Base-by-base conservation (phyloP, 1,140 invertebrate species). In the Whitmania pigra region DNA sequence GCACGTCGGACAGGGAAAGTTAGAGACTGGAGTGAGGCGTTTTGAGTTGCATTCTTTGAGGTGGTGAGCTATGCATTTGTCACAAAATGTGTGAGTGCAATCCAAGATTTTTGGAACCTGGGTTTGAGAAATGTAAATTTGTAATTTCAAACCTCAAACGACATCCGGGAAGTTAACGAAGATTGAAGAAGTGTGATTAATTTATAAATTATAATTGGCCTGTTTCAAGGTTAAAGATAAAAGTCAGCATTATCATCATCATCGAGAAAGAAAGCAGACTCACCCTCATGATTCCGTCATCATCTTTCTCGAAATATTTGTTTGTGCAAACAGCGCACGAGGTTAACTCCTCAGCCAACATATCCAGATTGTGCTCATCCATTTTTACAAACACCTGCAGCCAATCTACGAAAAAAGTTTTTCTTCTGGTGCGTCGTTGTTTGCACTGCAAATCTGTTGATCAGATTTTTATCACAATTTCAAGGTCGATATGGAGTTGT, bases 1-100 rank as follows among this genome's bases (percentile, higher is more conserved):
- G 53, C 69, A 71, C 0, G 43, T 53, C 20, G 69, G 69, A 36
- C 69, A 71, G 2, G 69, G 69, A 43, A 71, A 71, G 69, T 71
- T 71, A 15, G 69, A 53, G n/a, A 36, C n/a, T 22, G 25, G 20
- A 9, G 53, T 36, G 0, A 71, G 43, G 22, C 69, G 36, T 22
- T 22, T 27, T 5, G n/a, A 22, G 36, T 71, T 71, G 69, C 18
- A n/a, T 25, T n/a, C 22, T 7, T 71, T 43, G 53, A 53, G 27
- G 22, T 54, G 40, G 4, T 49, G 40, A 13, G 25, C 9, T 9
- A 71, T 3, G 31, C 69, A 71, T n/a, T 43, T 49, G 22, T 31
- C 25, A 36, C 69, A 71, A 22, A 71, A 71, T 9, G 69, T 71
- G 53, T 71, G 69, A 17, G n/a, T 27, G 53, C 69, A 71, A 13